phyloP scores from a whole-genome alignment of 2,888 invertebrate species.

The Tetheella fluctuosa region DNA sequence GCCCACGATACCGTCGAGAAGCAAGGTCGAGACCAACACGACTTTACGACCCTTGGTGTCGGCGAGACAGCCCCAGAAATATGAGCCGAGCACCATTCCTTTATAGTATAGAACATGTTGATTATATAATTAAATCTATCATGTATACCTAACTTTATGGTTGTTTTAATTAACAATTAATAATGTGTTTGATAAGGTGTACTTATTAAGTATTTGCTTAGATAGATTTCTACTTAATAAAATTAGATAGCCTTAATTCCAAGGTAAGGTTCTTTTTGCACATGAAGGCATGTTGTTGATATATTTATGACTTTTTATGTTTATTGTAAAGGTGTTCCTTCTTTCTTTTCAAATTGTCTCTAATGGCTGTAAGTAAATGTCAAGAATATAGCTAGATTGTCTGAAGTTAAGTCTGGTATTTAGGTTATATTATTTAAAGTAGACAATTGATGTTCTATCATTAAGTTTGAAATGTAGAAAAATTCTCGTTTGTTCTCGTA shows the following conservation, averaged over 20 bases:
- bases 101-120: slow-evolving; percentile 19
- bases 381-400: slow-evolving; percentile 11
- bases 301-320: not conserved
- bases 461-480: not conserved
- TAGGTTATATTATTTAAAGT: not conserved
- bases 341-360: not conserved
- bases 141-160: too few species aligned
- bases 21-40: slow-evolving; percentile 88
- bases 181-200: not conserved
- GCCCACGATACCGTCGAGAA: slow-evolving; percentile 90
- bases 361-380: slow-evolving; percentile 7
- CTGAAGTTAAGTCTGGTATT: not conserved
- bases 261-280: not conserved
- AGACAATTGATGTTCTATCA: slow-evolving; percentile 9
- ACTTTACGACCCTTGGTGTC: slow-evolving; percentile 92
- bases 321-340: slow-evolving; percentile 1
- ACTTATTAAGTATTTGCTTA: not conserved
- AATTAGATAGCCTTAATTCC: too few species aligned
- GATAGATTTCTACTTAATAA: not conserved
- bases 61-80: slow-evolving; percentile 93
- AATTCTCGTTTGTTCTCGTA: not conserved
- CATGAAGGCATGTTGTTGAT: too few species aligned
- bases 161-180: not conserved
- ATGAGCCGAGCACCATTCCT: slow-evolving; percentile 93
- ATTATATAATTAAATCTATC: too few species aligned